These are phyloP conservation scores for Noctua janthe DNA, from an alignment of 2,888 invertebrate species.

Conservation along the genomic window DNA sequence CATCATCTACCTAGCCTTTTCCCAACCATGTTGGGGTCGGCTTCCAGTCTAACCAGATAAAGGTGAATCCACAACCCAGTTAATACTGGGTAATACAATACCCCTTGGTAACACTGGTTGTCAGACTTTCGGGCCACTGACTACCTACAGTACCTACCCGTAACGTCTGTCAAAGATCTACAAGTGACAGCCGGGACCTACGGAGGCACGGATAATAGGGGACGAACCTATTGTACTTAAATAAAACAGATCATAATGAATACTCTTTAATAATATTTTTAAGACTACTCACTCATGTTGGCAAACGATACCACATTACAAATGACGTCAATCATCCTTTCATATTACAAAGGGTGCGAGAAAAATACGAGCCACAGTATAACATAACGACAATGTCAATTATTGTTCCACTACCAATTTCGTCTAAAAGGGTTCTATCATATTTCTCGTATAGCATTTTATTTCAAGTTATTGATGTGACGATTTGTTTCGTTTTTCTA, in stretches of 20 bases:
- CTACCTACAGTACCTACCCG: no score
- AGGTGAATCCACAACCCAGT: no score
- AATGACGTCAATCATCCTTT: constrained; percentile 38
- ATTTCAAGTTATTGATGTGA: constrained; percentile 44
- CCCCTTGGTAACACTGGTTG: no score
- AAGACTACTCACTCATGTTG: neutral
- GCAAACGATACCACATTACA: constrained; percentile 17
- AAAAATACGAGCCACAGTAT: constrained; percentile 39
- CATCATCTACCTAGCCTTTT: no score
- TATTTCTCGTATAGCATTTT: constrained; percentile 50
- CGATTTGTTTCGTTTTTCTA: constrained; percentile 43
- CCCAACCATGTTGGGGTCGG: no score
- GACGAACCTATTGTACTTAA: no score
- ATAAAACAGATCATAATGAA: neutral
- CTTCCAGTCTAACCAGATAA: no score
- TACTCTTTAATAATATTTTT: neutral
- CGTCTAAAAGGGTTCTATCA: constrained; percentile 57
- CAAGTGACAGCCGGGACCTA: no score
- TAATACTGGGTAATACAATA: no score
- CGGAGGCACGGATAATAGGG: no score
- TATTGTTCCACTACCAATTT: constrained; percentile 56
- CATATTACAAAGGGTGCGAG: constrained; percentile 28
- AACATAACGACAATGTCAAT: constrained; percentile 52
- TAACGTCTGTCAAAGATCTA: no score
- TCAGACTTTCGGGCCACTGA: no score